Percentiles rank a stretch among this genome's conserved stretches.
Evolutionary conservation across 2,113 vertebrate species (phyloP).

Genomic region (Bothrops jararaca): DNA sequence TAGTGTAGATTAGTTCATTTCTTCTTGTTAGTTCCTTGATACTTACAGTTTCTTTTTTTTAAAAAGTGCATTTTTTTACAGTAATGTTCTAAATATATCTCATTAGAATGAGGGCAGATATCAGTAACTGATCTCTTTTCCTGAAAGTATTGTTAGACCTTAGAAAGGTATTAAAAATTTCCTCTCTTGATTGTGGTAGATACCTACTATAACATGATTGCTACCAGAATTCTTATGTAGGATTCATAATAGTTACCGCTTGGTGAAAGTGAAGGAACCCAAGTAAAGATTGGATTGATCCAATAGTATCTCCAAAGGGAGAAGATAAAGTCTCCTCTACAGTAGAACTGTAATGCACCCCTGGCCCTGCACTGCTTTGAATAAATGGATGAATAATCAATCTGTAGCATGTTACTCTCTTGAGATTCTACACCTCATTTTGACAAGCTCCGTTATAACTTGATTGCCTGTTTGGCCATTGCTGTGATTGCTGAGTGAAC

Average conservation of each 20-base stretch:
- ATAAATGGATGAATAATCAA: constrained; percentile 40
- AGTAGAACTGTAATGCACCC: not conserved
- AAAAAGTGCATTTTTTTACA: not conserved
- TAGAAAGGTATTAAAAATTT: not conserved
- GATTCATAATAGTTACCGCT: not conserved
- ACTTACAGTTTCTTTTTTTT: not conserved
- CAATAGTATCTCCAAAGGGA: not conserved
- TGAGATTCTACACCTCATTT: constrained; percentile 36
- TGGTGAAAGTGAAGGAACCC: not conserved
- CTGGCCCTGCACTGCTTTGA: constrained; percentile 19
- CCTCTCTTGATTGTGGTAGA: not conserved
- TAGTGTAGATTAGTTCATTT: not conserved
- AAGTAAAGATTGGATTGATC: constrained; percentile 18
- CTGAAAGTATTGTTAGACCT: not conserved
- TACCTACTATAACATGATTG: not conserved
- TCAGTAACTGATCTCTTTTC: constrained; percentile 1
- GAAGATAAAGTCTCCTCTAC: not conserved
- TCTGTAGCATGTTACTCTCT: not conserved
- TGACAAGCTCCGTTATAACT: constrained; percentile 47
- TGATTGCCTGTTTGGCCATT: constrained; percentile 43
- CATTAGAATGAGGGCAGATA: not conserved
- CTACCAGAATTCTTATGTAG: constrained; percentile 15
- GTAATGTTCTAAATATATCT: not conserved
- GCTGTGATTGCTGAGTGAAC: constrained; percentile 44
- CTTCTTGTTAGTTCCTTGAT: not conserved